Conservation (phyloP, 2,888 invertebrate genomes). For the Nemapogon koenigi region DNA sequence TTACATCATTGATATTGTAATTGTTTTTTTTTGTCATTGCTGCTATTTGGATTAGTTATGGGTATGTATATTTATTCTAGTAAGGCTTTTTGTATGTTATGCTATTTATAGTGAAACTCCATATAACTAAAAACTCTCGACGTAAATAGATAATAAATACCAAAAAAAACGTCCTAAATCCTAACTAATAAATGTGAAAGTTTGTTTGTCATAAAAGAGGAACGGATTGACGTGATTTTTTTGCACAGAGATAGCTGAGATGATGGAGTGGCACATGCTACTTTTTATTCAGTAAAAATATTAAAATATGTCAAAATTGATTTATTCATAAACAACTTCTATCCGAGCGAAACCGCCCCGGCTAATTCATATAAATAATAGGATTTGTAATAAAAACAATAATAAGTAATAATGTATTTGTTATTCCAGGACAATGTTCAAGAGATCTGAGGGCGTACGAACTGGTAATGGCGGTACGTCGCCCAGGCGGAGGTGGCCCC, state of each 20-base stretch:
- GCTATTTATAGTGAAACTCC: too few species aligned
- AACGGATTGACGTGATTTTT: too few species aligned
- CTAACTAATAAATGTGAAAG: background rate
- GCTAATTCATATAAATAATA: too few species aligned
- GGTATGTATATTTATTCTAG: background rate
- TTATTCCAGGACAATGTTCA: conserved; percentile 79
- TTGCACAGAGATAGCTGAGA: too few species aligned
- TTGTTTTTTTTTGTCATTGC: background rate
- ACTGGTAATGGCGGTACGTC: conserved; percentile 69
- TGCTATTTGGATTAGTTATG: conserved; percentile 6
- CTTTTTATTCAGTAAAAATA: too few species aligned
- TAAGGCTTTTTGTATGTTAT: too few species aligned
- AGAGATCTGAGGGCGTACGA: conserved; percentile 85
- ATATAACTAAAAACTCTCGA: background rate
- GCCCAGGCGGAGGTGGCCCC: conserved; percentile 69
- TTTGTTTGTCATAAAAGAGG: background rate
- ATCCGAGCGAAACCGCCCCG: too few species aligned
- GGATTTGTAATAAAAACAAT: background rate
- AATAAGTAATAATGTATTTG: conserved; percentile 8
- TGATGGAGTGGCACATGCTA: too few species aligned
- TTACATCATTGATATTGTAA: too few species aligned
- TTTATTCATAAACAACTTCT: too few species aligned
- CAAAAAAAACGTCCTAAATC: background rate
- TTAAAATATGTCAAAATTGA: too few species aligned
- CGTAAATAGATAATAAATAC: background rate